Conservation (phyloP, 2,797 vertebrate genomes). For the Glyptemys insculpta region DNA sequence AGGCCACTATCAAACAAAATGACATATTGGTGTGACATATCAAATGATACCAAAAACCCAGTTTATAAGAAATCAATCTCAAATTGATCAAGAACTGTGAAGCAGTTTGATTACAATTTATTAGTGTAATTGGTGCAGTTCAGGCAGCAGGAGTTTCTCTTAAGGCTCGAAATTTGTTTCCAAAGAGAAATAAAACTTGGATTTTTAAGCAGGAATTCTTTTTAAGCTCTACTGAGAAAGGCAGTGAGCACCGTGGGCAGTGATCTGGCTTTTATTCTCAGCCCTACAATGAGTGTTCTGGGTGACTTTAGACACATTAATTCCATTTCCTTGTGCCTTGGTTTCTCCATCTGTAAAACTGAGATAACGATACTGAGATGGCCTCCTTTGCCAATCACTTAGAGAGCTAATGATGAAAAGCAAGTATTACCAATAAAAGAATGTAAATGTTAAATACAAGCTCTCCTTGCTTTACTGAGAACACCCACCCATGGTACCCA, state of each 20-base stretch:
- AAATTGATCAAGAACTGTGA: slow-evolving; percentile 47
- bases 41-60: slow-evolving; percentile 63
- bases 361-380: background rate
- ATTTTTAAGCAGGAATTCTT: background rate
- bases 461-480: background rate
- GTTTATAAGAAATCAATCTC: slow-evolving; percentile 44
- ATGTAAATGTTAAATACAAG: background rate
- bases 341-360: background rate
- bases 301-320: background rate
- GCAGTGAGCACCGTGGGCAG: background rate
- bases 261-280: background rate
- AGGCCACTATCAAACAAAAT: slow-evolving; percentile 54
- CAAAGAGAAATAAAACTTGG: slow-evolving; percentile 44
- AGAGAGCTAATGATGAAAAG: background rate
- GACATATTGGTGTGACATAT: slow-evolving; percentile 49
- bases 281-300: background rate
- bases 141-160: slow-evolving; percentile 32
- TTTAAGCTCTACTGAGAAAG: background rate
- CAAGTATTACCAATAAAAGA: background rate
- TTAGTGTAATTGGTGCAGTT: slow-evolving; percentile 47
- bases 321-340: background rate
- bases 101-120: slow-evolving; percentile 43
- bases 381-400: background rate
- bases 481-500: background rate
- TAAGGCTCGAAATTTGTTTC: slow-evolving; percentile 48